Evolutionary conservation across 1,140 invertebrate genomes (phyloP).

Genomic region (Drepana arcuata): DNA sequence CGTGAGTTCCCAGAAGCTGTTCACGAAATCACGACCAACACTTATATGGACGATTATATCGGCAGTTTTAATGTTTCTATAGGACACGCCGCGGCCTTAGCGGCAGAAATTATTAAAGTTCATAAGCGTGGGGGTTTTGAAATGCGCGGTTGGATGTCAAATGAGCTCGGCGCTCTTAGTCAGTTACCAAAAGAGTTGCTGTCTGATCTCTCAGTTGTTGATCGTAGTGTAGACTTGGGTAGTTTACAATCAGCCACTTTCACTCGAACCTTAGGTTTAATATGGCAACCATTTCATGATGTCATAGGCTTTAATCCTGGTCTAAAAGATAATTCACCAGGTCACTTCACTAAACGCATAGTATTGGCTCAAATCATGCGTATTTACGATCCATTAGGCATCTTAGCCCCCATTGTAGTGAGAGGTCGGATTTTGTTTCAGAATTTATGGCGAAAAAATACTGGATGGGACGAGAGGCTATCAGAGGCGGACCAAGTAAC

Average conservation of each 20-base stretch:
- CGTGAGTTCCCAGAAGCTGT: background rate
- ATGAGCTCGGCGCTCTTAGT: background rate
- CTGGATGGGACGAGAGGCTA: constrained; percentile 39
- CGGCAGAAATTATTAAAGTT: background rate
- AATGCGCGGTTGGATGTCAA: constrained; percentile 2
- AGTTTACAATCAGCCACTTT: too few species aligned
- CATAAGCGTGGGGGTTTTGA: constrained; percentile 4
- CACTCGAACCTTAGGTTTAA: constrained; percentile 5
- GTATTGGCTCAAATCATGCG: constrained; percentile 13
- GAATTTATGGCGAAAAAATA: constrained; percentile 25
- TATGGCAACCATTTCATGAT: constrained; percentile 3
- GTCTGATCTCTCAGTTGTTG: background rate
- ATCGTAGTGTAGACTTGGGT: background rate
- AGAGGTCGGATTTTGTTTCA: constrained; percentile 22
- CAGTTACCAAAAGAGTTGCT: too few species aligned
- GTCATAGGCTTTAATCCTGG: constrained; percentile 3
- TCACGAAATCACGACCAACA: background rate
- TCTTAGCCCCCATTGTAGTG: constrained; percentile 4
- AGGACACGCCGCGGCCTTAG: background rate
- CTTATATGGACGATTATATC: constrained; percentile 46
- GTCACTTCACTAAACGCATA: constrained; percentile 9
- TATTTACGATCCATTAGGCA: constrained; percentile 16
- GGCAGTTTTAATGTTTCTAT: constrained; percentile 10
- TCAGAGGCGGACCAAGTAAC: background rate
- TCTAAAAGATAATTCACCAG: background rate